Evolutionary conservation across 2,113 vertebrate genomes (phyloP).

Genomic region (Hippocampus comes): DNA sequence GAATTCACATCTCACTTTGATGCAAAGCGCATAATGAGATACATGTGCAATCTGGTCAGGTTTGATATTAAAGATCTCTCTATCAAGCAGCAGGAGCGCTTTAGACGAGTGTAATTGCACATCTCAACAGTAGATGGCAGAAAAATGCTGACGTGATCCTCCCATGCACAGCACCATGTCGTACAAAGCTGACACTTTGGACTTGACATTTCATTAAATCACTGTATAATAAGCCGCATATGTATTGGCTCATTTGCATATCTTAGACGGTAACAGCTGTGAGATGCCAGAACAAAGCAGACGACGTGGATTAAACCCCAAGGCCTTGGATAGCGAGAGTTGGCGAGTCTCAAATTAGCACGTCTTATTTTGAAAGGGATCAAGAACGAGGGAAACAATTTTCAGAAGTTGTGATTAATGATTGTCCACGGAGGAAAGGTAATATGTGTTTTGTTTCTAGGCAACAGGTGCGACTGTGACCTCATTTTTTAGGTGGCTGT

Average conservation of each 20-base stretch:
- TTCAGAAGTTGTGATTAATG: constrained; percentile 38
- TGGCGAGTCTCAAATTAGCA: background rate
- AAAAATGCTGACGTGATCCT: background rate
- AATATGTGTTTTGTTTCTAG: constrained; percentile 31
- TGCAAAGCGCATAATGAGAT: too few species aligned
- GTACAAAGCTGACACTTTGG: background rate
- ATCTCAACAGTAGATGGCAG: background rate
- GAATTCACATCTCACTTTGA: too few species aligned
- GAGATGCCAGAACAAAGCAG: background rate
- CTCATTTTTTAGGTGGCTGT: constrained; percentile 20
- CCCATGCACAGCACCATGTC: background rate
- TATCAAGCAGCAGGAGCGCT: too few species aligned
- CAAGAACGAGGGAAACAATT: too few species aligned
- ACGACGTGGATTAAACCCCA: background rate
- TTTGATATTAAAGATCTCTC: too few species aligned
- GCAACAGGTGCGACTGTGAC: constrained; percentile 35
- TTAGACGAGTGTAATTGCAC: background rate
- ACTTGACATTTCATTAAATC: background rate
- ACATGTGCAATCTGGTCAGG: too few species aligned
- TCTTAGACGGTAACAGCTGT: background rate
- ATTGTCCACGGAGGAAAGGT: constrained; percentile 11
- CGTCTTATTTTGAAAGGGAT: constrained; percentile 1
- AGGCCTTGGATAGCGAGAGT: background rate
- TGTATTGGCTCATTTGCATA: background rate
- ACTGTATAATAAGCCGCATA: background rate